Evolutionary conservation across 2,888 invertebrate species (phyloP), one percentile per base, ranked within the genome.

Genomic region (Orthosia gracilis): DNA sequence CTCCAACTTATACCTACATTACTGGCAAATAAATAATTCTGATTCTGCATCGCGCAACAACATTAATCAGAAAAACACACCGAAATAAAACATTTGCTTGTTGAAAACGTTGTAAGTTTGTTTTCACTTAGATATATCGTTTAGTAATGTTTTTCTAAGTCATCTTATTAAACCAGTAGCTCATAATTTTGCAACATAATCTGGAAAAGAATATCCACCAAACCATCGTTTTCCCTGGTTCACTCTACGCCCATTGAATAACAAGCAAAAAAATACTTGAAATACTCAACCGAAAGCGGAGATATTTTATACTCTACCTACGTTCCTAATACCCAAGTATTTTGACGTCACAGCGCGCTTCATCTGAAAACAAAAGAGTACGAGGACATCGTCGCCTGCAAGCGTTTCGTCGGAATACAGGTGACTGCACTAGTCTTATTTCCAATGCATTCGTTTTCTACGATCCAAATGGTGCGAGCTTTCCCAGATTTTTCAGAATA

Each of bases 401-500:
- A 63, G 67, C 49, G 31, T 26, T 57, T 68, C 61, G 63, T 26
- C 61, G 72, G 52, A 54, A 72, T 65, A 66, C 61, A 68, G 68
- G 68, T 78, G 68, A 78, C 23, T 62, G 72, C 78, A 69, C 78
- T 73, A 62, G 83, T 82, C 83, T 82, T 78, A 83, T 82, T 80
- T 77, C 50, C 62, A 77, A 82, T 82, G 78, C 71, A 82, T 71
- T 80, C 26, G 52, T 68, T 82, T 82, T 71, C 71, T 59, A 47
- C 59, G 59, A 45, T 47, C 61, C 55, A 77, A 77, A 78, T 82
- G 58, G 66, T 26, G 71, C 55, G 52, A 54, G 40, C 26, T 55
- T 69, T 68, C 50, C 23, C 3, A 47, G 65, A 73, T 54, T 80
- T 77, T 11, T 21, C 17, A 15, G 47, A 47, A 47, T 57, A 69